Base-by-base conservation (phyloP, 1,140 invertebrate species). In the Ruditapes philippinarum region DNA sequence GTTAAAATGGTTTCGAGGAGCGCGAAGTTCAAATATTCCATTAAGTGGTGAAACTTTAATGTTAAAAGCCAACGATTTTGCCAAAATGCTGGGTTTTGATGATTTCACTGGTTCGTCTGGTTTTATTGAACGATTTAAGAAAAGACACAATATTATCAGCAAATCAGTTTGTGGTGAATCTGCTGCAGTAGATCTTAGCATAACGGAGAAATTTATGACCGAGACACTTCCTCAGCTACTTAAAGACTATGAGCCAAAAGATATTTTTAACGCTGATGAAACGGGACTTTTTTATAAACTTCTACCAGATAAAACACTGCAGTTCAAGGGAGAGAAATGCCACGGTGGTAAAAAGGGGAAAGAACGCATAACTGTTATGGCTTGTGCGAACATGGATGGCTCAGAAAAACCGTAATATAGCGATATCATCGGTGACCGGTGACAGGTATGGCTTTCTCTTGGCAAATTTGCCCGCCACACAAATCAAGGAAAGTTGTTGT, bases 241-340 rank as follows among this genome's bases (percentile, higher is more conserved):
- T 0, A 9, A 76, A 36, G 81, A 57, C 28, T 92, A 89, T 81
- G 65, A 79, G 25, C 33, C 79, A 28, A 25, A 57, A 3, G 74
- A 93, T 54, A 89, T 94, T 60, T 93, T 54, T 65, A 93, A 94
- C 68, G 49, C 60, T 14, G 91, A 93, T 73, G 90, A 93, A 79
- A 93, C 88, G 68, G 91, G 82, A 0, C 45, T 94, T 4, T 93
- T 93, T 62, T 94, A 60, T 25, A 51, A 80, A 17, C 0, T 22
- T 0, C 25, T 92, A 57, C 92, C 91, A 4, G 84, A 93, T 49
- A 90, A 91, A 28, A 90, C 93, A 12, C 60, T 92, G 25, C 17
- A 17, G 31, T n/a, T 83, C n/a, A 91, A 88, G 78, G 90, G 91
- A 7, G 88, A 88, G 36, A 19, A 65, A 17, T 91, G 85, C 31